phyloP scores from a whole-genome alignment of 2,888 invertebrate species.

The Cantharis lateralis region DNA sequence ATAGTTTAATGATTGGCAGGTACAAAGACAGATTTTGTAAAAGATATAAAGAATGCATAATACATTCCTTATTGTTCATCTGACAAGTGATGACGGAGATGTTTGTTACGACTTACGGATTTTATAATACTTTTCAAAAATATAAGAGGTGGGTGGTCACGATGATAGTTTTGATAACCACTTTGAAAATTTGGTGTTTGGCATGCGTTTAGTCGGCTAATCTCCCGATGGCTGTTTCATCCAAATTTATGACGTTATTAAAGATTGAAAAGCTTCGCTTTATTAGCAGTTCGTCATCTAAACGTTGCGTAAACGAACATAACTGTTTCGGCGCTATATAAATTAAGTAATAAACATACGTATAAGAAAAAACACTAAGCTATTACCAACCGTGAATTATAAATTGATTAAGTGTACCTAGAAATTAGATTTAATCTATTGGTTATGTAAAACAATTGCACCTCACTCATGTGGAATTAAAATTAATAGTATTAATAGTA shows the following conservation, averaged over 20 bases:
- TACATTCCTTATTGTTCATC: conserved; percentile 49
- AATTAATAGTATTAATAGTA: not conserved
- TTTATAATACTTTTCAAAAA: conserved; percentile 32
- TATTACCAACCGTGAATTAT: not conserved
- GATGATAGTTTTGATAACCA: conserved; percentile 12
- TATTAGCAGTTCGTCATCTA: not conserved
- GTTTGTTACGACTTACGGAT: conserved; percentile 42
- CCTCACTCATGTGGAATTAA: not conserved
- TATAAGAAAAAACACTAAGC: not conserved
- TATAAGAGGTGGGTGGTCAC: conserved; percentile 39
- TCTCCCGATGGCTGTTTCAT: not conserved
- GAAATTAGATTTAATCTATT: not conserved
- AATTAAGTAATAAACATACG: not conserved
- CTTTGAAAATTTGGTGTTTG: not conserved
- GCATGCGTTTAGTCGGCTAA: not conserved
- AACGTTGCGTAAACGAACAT: not conserved
- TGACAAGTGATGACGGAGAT: conserved; percentile 51
- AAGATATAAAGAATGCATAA: conserved; percentile 48
- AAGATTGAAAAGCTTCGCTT: not conserved
- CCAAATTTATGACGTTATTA: not conserved
- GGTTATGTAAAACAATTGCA: not conserved
- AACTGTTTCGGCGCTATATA: not conserved
- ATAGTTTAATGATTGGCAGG: conserved; percentile 44
- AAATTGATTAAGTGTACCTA: not conserved
- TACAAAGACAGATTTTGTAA: conserved; percentile 44